Conservation (phyloP, 2,888 invertebrate genomes). For the Metallyticus violacea region DNA sequence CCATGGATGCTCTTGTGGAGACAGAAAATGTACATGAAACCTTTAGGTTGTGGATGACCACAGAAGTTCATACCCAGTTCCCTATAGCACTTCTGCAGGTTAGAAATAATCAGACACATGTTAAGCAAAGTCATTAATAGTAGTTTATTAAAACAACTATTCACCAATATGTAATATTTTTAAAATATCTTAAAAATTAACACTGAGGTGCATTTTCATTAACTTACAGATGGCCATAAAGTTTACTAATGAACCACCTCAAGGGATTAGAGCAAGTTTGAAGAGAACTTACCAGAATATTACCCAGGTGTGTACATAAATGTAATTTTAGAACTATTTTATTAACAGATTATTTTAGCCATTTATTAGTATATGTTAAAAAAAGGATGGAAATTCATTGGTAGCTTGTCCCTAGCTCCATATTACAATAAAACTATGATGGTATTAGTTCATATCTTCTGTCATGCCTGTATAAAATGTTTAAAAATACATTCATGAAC, state of each 20-base stretch:
- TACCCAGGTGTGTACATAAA: slow-evolving; percentile 57
- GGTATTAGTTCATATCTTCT: too few relatives aligned
- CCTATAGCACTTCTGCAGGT: slow-evolving; percentile 74
- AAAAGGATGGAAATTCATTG: too few relatives aligned
- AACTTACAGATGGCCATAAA: slow-evolving; percentile 86
- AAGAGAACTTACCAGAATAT: slow-evolving; percentile 89
- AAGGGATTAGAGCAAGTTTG: slow-evolving; percentile 90
- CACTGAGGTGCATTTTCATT: slow-evolving; percentile 37
- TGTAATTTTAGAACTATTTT: too few relatives aligned
- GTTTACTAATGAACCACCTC: slow-evolving; percentile 96
- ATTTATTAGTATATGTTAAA: too few relatives aligned
- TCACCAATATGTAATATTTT: too few relatives aligned
- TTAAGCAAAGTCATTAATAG: too few relatives aligned
- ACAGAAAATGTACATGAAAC: slow-evolving; percentile 77
- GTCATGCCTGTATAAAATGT: too few relatives aligned
- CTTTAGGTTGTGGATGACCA: slow-evolving; percentile 92
- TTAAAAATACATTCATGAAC: too few relatives aligned
- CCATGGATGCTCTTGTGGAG: slow-evolving; percentile 84
- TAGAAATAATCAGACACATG: not conserved
- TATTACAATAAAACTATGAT: too few relatives aligned
- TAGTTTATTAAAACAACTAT: too few relatives aligned
- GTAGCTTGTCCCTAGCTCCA: too few relatives aligned
- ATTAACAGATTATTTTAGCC: too few relatives aligned
- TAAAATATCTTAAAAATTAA: not conserved
- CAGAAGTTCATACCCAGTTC: slow-evolving; percentile 90